Percentiles rank a stretch among this genome's conserved stretches.
Conservation (phyloP, 2,797 vertebrate species). For the Galago senegalensis region DNA sequence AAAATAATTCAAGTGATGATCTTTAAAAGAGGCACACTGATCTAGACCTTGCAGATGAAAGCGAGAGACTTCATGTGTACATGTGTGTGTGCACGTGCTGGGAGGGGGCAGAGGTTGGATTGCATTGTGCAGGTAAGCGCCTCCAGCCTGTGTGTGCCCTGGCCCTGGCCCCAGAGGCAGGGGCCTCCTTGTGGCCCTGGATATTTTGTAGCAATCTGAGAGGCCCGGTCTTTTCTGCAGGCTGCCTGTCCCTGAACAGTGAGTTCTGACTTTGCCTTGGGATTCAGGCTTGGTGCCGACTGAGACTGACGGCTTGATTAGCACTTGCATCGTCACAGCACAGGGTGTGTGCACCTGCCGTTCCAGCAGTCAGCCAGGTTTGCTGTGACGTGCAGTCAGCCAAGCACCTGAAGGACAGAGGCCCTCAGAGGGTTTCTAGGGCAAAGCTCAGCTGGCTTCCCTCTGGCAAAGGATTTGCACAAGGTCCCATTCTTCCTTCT, state of each 20-base stretch:
- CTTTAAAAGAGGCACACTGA: neutral
- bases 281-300: neutral
- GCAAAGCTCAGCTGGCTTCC: constrained; percentile 30
- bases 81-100: fast-evolving
- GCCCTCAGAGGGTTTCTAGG: constrained; percentile 43
- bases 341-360: neutral
- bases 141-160: neutral
- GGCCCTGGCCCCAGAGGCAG: neutral
- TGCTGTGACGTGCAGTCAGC: constrained; percentile 26
- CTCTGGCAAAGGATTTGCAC: neutral
- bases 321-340: neutral
- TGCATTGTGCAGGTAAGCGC: neutral
- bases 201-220: fast-evolving
- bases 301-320: neutral
- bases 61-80: neutral
- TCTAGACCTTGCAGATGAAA: neutral
- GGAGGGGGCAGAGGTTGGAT: neutral
- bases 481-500: neutral
- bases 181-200: neutral
- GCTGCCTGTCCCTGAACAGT: neutral
- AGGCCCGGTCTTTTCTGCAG: neutral
- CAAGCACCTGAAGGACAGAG: neutral
- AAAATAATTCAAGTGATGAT: too few relatives aligned
- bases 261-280: neutral
- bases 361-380: neutral